Evolutionary conservation across 2,888 invertebrate species (phyloP), one percentile per base, ranked within the genome.

Genomic region (Girardia tigrina): DNA sequence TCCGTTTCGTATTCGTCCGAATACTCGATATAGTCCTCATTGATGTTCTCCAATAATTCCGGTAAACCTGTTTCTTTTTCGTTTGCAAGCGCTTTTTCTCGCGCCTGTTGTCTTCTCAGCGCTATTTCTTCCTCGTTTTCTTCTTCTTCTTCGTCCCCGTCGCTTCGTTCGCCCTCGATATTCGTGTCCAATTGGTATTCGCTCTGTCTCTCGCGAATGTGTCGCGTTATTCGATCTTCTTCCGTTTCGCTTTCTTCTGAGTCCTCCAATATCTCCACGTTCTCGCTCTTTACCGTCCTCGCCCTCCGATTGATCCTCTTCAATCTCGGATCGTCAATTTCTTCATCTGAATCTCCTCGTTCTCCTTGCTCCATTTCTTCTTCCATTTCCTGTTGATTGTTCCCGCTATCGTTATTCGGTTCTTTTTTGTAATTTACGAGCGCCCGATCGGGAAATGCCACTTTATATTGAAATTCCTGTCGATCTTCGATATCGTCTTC

Each of bases 261-360:
- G 26, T 89, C 88, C 78, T 92, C 93, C 1, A 90, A 91, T 77
- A 92, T 92, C 79, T 92, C 92, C 29, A 26, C 23, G 2, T 74
- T 20, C 23, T 1, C 56, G 73, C 1, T n/a, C 4, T 14, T 69
- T 73, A 2, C 56, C 4, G 4, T 73, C 4, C 16, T 69, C 20
- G n/a, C 56, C 8, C 20, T 26, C 14, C 14, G 12, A 36, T 73
- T 23, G 6, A 77, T 16, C 1, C 77, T 29, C 6, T 72, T 20
- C 23, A 77, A 16, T 42, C 77, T 23, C 20, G 77, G 77, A 77
- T 77, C 77, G 16, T 42, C 28, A 1, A 70, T 12, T n/a, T 77
- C 72, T 28, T 77, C 77, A n/a, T 71, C 77, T 1, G 76, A 26
- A 4, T 69, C 26, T 70, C 72, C 73, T 36, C 72, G 75, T n/a